Base-by-base conservation (phyloP, 2,797 vertebrate species). In the Danio albolineatus region DNA sequence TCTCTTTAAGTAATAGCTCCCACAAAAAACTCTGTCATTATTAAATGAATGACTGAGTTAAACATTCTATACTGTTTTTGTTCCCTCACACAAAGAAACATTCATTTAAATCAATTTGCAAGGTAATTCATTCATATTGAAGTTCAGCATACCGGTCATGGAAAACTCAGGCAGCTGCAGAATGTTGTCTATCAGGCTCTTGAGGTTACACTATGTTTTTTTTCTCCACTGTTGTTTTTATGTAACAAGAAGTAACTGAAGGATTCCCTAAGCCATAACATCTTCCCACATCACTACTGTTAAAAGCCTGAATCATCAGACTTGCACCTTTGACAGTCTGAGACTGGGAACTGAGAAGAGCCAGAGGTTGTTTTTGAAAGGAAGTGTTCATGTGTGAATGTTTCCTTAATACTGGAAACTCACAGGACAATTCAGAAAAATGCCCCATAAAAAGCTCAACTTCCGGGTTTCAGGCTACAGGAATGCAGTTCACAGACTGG, bases 331-430 rank as follows among this genome's bases (percentile, higher is more conserved):
- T 46, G 28, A 49, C 49, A 53, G 6, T 65, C 21, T 57, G 10
- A 57, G 21, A 59, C 54, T 56, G 19, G 64, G 21, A 28, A 69
- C 64, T 59, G 76, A 70, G 36, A 16, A 46, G 10, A 69, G 44
- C 43, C 28, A 28, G 54, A 59, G 54, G 9, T 60, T 76, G 74
- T 56, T 76, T 66, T 56, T 54, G 9, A 76, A 66, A 36, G 61
- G 74, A 76, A 54, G 51, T 54, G 49, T 66, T 66, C 14, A 36
- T 56, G 48, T 57, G 74, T 65, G 74, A 76, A 76, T 51, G 48
- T 64, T 62, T 75, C 73, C 59, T 62, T 64, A 51, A 64, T 64
- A 12, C 38, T 44, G 48, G 17, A 76, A 28, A 66, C 59, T 39
- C 59, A 43, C 16, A n/a, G 62, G 54, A 21, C 14, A 38, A 43